These are phyloP conservation scores for Myotis pilosus DNA, from an alignment of 2,797 vertebrate genomes.

Conservation along the genomic window DNA sequence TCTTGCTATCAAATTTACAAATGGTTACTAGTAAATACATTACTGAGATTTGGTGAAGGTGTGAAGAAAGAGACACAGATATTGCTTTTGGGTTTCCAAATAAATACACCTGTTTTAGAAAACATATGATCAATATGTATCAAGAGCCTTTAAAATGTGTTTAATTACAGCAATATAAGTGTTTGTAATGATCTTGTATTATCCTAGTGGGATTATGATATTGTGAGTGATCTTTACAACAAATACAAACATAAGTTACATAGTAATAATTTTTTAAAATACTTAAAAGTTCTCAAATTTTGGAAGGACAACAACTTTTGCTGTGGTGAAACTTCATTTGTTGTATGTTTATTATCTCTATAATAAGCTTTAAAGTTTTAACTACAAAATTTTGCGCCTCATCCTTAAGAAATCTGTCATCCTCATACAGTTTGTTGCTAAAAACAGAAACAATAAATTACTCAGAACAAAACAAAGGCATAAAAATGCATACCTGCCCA, in stretches of 20 bases:
- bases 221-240: not conserved
- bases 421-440: not conserved
- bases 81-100: not conserved
- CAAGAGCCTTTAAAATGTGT: not conserved
- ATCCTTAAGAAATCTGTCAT: not conserved
- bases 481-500: not conserved
- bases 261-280: not conserved
- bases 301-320: not conserved
- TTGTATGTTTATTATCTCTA: not conserved
- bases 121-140: not conserved
- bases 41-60: not conserved
- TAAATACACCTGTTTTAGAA: not conserved
- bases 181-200: not conserved
- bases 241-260: not conserved
- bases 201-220: not conserved
- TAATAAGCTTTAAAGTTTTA: not conserved
- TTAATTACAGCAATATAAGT: not conserved
- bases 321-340: not conserved
- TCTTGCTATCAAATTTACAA: not conserved
- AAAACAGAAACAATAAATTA: not conserved
- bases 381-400: not conserved
- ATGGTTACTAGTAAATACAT: not conserved
- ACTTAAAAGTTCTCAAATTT: not conserved
- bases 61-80: not conserved
- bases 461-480: not conserved